phyloP scores from a whole-genome alignment of 2,888 invertebrate genomes.

The Tetrapedia diversipes region DNA sequence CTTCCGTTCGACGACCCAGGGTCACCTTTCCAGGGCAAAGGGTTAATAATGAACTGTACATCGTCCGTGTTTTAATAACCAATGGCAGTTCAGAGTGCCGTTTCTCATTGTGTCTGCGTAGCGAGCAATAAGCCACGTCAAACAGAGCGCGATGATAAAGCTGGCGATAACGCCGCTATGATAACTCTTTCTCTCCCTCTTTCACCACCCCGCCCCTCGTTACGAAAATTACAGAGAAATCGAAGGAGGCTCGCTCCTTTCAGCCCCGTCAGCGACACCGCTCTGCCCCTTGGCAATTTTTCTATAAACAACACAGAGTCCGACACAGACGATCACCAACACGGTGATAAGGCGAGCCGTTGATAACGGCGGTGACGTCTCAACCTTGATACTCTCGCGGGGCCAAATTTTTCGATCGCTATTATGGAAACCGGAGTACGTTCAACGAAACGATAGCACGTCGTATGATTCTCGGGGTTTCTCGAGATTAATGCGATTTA shows the following conservation, averaged over 20 bases:
- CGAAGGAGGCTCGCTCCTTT: slow-evolving; percentile 55
- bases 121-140: slow-evolving; percentile 70
- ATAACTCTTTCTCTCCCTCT: no score
- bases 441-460: no score
- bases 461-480: no score
- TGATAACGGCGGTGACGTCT: slow-evolving; percentile 40
- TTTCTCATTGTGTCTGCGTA: slow-evolving; percentile 61
- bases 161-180: slow-evolving; percentile 66
- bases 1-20: no score
- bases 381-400: slow-evolving; percentile 14
- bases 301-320: no score
- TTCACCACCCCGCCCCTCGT: slow-evolving; percentile 51
- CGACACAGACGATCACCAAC: no score
- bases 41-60: no score
- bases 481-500: no score
- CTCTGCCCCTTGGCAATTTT: no score
- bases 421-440: background rate
- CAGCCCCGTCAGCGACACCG: no score
- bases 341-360: no score
- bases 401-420: background rate
- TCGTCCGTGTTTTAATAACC: slow-evolving; percentile 62
- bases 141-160: slow-evolving; percentile 72
- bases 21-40: no score
- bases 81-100: slow-evolving; percentile 48
- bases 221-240: slow-evolving; percentile 48